These are phyloP conservation scores for Fistularia commersonii DNA, from an alignment of 2,797 vertebrate genomes.

Conservation along the genomic window DNA sequence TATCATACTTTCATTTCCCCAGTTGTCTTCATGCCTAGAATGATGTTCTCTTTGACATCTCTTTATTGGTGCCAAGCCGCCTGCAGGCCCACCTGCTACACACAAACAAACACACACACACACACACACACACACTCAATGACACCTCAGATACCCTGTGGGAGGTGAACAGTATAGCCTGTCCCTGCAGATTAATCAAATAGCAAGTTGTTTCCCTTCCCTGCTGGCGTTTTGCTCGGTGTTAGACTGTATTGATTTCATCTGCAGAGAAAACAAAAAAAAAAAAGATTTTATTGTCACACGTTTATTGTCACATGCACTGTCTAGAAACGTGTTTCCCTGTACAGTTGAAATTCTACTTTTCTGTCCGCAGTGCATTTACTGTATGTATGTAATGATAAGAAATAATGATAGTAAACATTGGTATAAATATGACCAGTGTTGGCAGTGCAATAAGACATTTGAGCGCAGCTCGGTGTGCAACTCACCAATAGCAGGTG, in stretches of 20 bases:
- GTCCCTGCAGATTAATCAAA: slow-evolving; percentile 29
- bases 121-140: slow-evolving; percentile 14
- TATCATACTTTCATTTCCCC: slow-evolving; percentile 22
- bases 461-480: no score
- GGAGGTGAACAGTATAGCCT: slow-evolving; percentile 23
- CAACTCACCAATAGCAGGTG: no score
- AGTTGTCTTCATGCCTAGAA: slow-evolving; percentile 26
- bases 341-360: not conserved
- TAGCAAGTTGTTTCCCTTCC: slow-evolving; percentile 9
- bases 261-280: slow-evolving; percentile 7
- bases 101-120: slow-evolving; percentile 11
- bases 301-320: slow-evolving; percentile 35
- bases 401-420: no score
- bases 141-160: slow-evolving; percentile 11
- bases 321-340: no score
- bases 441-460: no score
- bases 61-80: slow-evolving; percentile 44
- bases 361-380: no score
- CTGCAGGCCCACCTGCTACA: slow-evolving; percentile 15
- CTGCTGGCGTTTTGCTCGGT: slow-evolving; percentile 17
- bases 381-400: no score
- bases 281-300: slow-evolving; percentile 18
- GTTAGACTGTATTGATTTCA: slow-evolving; percentile 30
- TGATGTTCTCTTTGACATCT: slow-evolving; percentile 35
- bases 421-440: no score